phyloP scores from a whole-genome alignment of 2,888 invertebrate genomes.

The Atrina japonica region DNA sequence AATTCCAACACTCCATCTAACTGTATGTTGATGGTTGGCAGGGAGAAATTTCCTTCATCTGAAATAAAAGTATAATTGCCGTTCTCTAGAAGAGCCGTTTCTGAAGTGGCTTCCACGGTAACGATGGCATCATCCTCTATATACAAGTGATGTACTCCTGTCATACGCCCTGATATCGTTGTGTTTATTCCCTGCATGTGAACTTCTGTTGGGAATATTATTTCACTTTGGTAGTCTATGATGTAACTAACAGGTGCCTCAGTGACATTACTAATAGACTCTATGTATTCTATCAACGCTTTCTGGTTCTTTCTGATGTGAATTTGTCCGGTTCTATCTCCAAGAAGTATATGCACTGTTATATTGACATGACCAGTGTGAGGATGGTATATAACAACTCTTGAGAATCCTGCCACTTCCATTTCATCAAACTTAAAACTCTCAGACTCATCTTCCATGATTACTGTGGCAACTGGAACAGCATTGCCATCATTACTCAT shows the following conservation, averaged over 20 bases:
- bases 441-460: slow-evolving; percentile 61
- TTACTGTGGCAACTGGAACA: slow-evolving; percentile 63
- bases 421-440: slow-evolving; percentile 68
- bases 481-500: slow-evolving; percentile 62
- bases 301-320: slow-evolving; percentile 62
- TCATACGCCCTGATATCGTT: slow-evolving; percentile 60
- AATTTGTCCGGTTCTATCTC: slow-evolving; percentile 68
- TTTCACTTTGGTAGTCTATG: slow-evolving; percentile 62
- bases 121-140: slow-evolving; percentile 60
- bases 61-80: slow-evolving; percentile 52
- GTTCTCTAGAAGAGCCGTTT: slow-evolving; percentile 65
- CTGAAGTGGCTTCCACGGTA: slow-evolving; percentile 58
- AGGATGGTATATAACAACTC: slow-evolving; percentile 65
- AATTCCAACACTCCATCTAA: slow-evolving; percentile 58
- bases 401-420: slow-evolving; percentile 59
- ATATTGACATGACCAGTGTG: slow-evolving; percentile 43
- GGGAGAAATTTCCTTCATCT: slow-evolving; percentile 62
- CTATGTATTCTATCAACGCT: slow-evolving; percentile 62
- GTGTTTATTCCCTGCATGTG: slow-evolving; percentile 69
- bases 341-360: slow-evolving; percentile 62
- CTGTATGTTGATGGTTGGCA: slow-evolving; percentile 65
- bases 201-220: slow-evolving; percentile 69
- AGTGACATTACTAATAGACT: slow-evolving; percentile 65
- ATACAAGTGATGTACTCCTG: slow-evolving; percentile 68
- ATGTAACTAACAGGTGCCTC: slow-evolving; percentile 71